phyloP scores from a whole-genome alignment of 2,797 vertebrate species.

The Darevskia nairensis region DNA sequence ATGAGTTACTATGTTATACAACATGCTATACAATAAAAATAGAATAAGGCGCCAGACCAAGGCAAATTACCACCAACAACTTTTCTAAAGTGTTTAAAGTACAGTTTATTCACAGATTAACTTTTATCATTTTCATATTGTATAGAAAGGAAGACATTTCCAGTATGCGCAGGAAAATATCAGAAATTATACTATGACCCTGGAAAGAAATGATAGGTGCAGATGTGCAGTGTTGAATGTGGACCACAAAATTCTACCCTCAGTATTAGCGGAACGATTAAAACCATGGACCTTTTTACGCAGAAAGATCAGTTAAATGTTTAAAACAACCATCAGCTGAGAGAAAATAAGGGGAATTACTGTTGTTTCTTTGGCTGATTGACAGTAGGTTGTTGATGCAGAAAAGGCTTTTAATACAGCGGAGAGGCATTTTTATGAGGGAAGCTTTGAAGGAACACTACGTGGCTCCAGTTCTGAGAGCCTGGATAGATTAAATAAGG shows the following conservation, averaged over 20 bases:
- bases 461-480: neutral
- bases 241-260: neutral
- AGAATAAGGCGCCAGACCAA: neutral
- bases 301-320: neutral
- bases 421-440: neutral
- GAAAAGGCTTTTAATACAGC: neutral
- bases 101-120: neutral
- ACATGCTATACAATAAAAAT: neutral
- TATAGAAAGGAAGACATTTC: neutral
- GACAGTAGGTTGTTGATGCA: neutral
- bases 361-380: neutral
- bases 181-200: neutral
- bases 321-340: neutral
- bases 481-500: neutral
- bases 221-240: neutral
- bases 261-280: neutral
- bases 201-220: neutral
- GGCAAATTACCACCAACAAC: neutral
- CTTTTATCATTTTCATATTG: neutral
- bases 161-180: neutral
- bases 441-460: neutral
- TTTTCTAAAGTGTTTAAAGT: neutral
- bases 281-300: neutral
- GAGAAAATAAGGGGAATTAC: neutral
- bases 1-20: neutral